Evolutionary conservation across 2,888 invertebrate genomes (phyloP).

Genomic region (Protodeltote pygarga): DNA sequence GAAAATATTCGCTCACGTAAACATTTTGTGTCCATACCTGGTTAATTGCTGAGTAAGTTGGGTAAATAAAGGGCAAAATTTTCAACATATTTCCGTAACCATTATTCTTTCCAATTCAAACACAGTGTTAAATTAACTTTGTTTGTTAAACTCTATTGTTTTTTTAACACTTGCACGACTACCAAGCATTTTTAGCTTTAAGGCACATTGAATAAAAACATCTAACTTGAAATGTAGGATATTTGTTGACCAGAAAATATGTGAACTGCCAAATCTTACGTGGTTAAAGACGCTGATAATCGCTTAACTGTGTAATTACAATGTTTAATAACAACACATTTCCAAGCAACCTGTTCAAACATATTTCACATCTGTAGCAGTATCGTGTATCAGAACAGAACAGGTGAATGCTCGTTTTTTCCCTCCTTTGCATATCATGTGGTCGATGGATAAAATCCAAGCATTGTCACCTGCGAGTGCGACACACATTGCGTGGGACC

Average conservation of each 20-base stretch:
- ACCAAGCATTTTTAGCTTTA: too few relatives aligned
- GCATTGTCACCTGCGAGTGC: conserved; percentile 70
- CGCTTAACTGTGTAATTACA: neutral
- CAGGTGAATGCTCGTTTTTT: conserved; percentile 73
- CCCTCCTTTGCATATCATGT: conserved; percentile 69
- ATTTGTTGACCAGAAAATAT: neutral
- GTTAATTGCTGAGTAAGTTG: conserved; percentile 30
- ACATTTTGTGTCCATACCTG: conserved; percentile 27
- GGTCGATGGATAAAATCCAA: conserved; percentile 61
- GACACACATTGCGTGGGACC: conserved; percentile 53
- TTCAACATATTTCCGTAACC: too few relatives aligned
- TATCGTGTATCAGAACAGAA: conserved; percentile 65
- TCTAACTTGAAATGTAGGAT: too few relatives aligned
- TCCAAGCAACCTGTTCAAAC: conserved; percentile 33
- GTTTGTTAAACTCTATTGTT: too few relatives aligned
- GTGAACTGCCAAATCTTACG: neutral
- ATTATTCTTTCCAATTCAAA: too few relatives aligned
- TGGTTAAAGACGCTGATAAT: neutral
- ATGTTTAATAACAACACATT: conserved; percentile 16
- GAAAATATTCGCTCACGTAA: conserved; percentile 39
- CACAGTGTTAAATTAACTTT: too few relatives aligned
- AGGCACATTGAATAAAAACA: too few relatives aligned
- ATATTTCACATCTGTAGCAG: conserved; percentile 57
- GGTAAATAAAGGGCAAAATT: conserved; percentile 19
- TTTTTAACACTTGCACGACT: too few relatives aligned